These are phyloP conservation scores for Volucella zonaria DNA, from an alignment of 2,888 invertebrate species.

Conservation along the genomic window DNA sequence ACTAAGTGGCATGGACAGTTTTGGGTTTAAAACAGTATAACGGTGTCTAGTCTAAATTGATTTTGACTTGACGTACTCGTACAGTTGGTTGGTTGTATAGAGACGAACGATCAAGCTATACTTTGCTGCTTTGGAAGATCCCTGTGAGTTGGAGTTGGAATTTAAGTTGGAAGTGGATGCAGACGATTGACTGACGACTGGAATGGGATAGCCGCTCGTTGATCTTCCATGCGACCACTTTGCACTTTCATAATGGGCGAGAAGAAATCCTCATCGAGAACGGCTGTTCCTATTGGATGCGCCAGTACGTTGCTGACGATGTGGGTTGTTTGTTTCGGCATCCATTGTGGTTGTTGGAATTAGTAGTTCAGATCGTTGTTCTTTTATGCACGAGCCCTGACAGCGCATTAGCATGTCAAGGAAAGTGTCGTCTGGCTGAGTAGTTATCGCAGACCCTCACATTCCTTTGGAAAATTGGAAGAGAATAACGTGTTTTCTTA, in stretches of 20 bases:
- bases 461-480: conserved; percentile 75
- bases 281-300: conserved; percentile 86
- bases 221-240: conserved; percentile 96
- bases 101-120: conserved; percentile 27
- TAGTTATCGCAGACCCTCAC: conserved; percentile 79
- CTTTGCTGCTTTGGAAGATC: conserved; percentile 65
- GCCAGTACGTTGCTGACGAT: conserved; percentile 77
- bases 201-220: conserved; percentile 87
- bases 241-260: conserved; percentile 94
- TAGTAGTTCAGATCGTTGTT: conserved; percentile 94
- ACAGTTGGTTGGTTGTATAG: neutral
- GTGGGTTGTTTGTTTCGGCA: conserved; percentile 82
- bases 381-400: conserved; percentile 95
- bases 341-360: conserved; percentile 84
- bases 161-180: conserved; percentile 47
- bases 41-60: conserved; percentile 15
- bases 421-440: conserved; percentile 91
- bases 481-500: conserved; percentile 81
- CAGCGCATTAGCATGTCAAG: conserved; percentile 97
- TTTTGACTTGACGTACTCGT: neutral
- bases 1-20: conserved; percentile 67
- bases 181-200: conserved; percentile 41
- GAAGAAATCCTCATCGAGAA: conserved; percentile 98
- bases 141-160: conserved; percentile 52
- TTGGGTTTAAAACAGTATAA: conserved; percentile 45